A percentile compares a stretch with the other conserved stretches of the same genome.
Conservation (phyloP, 2,888 invertebrate species). For the Aricia artaxerxes region DNA sequence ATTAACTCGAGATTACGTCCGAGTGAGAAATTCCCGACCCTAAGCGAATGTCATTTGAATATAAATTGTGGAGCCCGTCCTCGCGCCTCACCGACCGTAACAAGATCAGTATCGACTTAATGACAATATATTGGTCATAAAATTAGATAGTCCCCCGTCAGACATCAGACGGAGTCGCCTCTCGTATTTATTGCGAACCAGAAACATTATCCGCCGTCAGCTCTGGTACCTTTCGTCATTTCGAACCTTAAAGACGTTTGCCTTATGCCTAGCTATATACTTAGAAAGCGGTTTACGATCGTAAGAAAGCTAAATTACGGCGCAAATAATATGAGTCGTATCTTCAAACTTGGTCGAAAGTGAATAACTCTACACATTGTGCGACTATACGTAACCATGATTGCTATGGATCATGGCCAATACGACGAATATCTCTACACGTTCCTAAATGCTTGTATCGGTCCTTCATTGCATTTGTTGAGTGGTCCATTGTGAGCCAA, state of each 20-base stretch:
- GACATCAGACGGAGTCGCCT: slow-evolving; percentile 66
- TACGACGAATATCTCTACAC: background rate
- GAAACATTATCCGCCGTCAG: slow-evolving; percentile 75
- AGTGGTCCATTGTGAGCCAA: background rate
- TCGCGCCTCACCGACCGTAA: slow-evolving; percentile 75
- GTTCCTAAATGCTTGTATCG: background rate
- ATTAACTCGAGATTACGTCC: slow-evolving; percentile 74
- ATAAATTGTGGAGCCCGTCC: slow-evolving; percentile 69
- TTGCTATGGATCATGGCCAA: background rate
- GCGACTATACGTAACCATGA: background rate
- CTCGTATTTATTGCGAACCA: slow-evolving; percentile 76
- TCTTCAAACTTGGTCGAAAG: slow-evolving; percentile 70
- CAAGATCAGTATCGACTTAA: slow-evolving; percentile 81
- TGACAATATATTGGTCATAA: slow-evolving; percentile 81
- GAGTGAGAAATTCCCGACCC: slow-evolving; percentile 75
- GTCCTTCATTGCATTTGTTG: background rate
- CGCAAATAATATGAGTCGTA: slow-evolving; percentile 79
- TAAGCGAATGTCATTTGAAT: slow-evolving; percentile 78
- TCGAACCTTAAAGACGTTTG: slow-evolving; percentile 59
- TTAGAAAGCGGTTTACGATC: slow-evolving; percentile 72
- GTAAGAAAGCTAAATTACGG: slow-evolving; percentile 75
- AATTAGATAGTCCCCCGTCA: slow-evolving; percentile 76
- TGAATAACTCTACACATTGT: slow-evolving; percentile 56
- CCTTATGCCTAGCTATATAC: slow-evolving; percentile 49
- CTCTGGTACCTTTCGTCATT: slow-evolving; percentile 49